These are phyloP conservation scores for Nothocercus nigrocapillus DNA, from an alignment of 2,113 vertebrate genomes.

Conservation along the genomic window DNA sequence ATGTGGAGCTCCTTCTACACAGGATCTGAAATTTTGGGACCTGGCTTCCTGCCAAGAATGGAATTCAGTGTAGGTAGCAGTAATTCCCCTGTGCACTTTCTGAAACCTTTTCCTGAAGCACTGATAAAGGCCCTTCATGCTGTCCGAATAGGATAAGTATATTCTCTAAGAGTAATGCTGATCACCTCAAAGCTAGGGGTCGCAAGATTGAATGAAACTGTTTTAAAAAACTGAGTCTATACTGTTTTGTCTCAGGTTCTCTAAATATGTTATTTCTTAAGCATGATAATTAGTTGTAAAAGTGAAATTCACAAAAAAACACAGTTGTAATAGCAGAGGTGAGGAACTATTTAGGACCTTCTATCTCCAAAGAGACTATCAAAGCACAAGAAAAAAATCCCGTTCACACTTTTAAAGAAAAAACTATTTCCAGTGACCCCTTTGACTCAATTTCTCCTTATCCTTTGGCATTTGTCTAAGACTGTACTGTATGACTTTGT, in stretches of 20 bases:
- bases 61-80: neutral
- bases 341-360: neutral
- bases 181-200: neutral
- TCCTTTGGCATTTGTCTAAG: conserved; percentile 76
- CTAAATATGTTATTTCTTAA: neutral
- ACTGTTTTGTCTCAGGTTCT: neutral
- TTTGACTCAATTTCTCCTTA: conserved; percentile 64
- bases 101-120: neutral
- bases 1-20: neutral
- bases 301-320: neutral
- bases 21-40: neutral
- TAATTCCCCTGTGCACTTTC: neutral
- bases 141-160: neutral
- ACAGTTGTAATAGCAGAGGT: neutral
- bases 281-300: neutral
- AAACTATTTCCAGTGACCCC: conserved; percentile 40
- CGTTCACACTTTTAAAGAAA: neutral
- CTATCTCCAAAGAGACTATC: neutral
- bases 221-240: neutral
- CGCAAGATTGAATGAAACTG: neutral
- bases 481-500: conserved; percentile 82
- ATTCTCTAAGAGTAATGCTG: neutral
- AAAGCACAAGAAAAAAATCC: neutral
- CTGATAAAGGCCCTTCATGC: neutral
- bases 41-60: neutral